phyloP scores from a whole-genome alignment of 2,888 invertebrate genomes.

The Tillus elongatus region DNA sequence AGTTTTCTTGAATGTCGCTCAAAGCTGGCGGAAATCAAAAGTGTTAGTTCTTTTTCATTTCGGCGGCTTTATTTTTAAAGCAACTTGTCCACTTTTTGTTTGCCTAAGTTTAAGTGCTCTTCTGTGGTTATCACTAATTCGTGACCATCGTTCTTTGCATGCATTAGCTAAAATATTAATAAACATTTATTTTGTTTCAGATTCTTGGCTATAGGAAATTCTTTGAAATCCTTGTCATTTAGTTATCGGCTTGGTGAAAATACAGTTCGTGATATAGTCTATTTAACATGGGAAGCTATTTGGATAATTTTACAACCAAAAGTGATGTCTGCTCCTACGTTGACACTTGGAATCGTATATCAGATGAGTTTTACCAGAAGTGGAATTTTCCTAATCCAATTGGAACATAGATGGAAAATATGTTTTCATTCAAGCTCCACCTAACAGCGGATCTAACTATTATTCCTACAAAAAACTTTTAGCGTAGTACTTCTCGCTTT shows the following conservation, averaged over 20 bases:
- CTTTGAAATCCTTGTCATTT: conserved; percentile 21
- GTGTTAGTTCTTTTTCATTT: conserved; percentile 15
- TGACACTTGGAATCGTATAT: conserved; percentile 21
- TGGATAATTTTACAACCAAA: too few relatives aligned
- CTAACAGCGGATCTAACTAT: too few relatives aligned
- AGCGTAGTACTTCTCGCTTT: too few relatives aligned
- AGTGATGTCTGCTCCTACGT: conserved; percentile 19
- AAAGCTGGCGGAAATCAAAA: conserved; percentile 6
- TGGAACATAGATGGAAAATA: conserved; percentile 9
- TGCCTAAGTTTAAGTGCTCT: too few relatives aligned
- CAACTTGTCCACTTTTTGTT: conserved; percentile 16
- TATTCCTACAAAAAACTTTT: too few relatives aligned
- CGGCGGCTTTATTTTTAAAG: conserved; percentile 9
- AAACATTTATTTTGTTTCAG: conserved; percentile 17
- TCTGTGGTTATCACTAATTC: conserved; percentile 6
- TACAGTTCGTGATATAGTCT: conserved; percentile 20
- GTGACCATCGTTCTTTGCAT: conserved; percentile 14
- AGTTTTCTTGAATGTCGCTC: too few relatives aligned
- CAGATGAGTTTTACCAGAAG: too few relatives aligned
- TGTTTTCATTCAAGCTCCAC: conserved; percentile 8
- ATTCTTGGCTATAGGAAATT: conserved; percentile 23
- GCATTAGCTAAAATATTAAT: conserved; percentile 14
- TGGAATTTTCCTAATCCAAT: too few relatives aligned
- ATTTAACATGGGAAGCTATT: conserved; percentile 18
- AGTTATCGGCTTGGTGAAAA: too few relatives aligned